Base-by-base conservation (phyloP, 2,113 vertebrate genomes). In the Eubucco bourcierii region DNA sequence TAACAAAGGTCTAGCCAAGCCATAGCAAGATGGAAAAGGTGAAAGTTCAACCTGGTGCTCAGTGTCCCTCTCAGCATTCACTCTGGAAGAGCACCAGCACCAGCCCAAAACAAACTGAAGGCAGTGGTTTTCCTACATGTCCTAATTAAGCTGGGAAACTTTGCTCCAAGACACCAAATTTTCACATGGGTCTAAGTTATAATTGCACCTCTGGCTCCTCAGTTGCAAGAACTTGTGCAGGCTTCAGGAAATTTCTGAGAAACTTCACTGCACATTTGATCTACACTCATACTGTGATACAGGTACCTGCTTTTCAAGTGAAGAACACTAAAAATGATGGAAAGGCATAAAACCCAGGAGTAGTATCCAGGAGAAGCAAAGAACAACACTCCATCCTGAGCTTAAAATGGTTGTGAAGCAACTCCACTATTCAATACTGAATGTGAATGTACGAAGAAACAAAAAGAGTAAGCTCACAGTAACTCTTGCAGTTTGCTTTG, bases 151-250 rank as follows among this genome's bases (percentile, higher is more conserved):
- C 23, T 53, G 31, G 15, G 8, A 20, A 63, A 20, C 7, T 46
- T 34, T 13, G 7, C 20, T 72, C 34, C 24, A 50, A 39, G 19
- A 9, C 10, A 65, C 23, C 7, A 7, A 29, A 12, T n/a, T 12
- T 4, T 60, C 34, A 37, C 31, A 39, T 0, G 23, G 24, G 12
- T 13, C 29, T 47, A 12, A 34, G 8, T 29, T 10, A 3, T 2
- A 24, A 12, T 17, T 33, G 10, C 2, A 37, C 5, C 28, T 71
- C 70, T 27, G 37, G 13, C 15, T 90, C 29, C 25, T 17, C 82
- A 47, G 31, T 27, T 50, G 23, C 59, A 7, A 2, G 12, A 75
- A 28, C 0, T 0, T 1, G 5, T 15, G 14, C 7, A 59, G 3
- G 4, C 60, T 64, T 10, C 0, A 2, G 68, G 25, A 47, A 25